A percentile compares a stretch with the other conserved stretches of the same genome.
These are phyloP conservation scores for Brevimyrus niger DNA, from an alignment of 2,113 vertebrate genomes.

Conservation along the genomic window DNA sequence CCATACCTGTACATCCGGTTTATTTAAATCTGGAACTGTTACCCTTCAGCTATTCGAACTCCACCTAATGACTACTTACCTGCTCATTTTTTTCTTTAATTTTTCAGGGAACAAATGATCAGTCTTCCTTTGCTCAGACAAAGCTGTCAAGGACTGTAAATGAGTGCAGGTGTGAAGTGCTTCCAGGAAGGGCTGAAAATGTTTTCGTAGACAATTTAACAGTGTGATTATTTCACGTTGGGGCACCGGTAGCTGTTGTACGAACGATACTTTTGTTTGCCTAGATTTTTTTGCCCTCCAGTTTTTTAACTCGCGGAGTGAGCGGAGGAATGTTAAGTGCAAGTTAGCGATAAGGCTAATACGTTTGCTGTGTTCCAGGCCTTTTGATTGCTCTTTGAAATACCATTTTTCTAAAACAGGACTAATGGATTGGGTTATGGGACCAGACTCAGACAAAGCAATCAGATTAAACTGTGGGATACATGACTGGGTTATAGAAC, in stretches of 20 bases:
- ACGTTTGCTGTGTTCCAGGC: not conserved
- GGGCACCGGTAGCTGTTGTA: not conserved
- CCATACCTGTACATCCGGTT: conserved; percentile 60
- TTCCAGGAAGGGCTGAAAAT: not conserved
- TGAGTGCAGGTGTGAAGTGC: not conserved
- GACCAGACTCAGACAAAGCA: not conserved
- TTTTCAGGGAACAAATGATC: not conserved
- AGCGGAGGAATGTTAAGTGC: not conserved
- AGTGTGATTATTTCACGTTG: not conserved
- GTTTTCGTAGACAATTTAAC: not conserved
- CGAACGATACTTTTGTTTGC: not conserved
- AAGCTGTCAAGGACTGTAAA: conserved; percentile 11
- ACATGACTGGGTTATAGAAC: not conserved
- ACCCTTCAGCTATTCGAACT: not conserved
- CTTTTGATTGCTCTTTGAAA: conserved; percentile 1
- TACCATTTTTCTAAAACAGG: not conserved
- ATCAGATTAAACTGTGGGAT: not conserved
- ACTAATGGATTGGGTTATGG: not conserved
- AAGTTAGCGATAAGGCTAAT: not conserved
- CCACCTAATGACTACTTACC: not conserved
- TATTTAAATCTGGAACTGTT: conserved; percentile 33
- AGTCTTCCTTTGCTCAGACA: not conserved
- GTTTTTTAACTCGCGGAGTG: not conserved
- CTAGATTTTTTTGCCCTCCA: not conserved
- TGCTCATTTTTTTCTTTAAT: not conserved